Percentiles rank a stretch among this genome's conserved stretches.
These are phyloP conservation scores for Mus caroli DNA, from an alignment of 2,797 vertebrate species.

Conservation along the genomic window DNA sequence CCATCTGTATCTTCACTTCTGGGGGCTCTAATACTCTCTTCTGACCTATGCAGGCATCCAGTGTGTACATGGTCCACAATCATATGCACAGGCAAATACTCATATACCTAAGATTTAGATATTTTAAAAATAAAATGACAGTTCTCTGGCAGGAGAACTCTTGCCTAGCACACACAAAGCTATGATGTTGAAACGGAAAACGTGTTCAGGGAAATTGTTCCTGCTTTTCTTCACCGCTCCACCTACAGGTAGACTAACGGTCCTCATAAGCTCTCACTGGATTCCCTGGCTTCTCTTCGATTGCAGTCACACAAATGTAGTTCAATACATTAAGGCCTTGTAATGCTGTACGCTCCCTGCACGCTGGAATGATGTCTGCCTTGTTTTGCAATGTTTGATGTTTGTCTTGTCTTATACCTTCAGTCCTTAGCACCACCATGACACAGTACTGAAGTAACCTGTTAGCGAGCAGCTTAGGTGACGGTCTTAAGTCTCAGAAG, in stretches of 20 bases:
- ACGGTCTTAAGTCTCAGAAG: conserved; percentile 33
- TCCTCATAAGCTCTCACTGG: neutral
- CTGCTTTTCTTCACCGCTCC: neutral
- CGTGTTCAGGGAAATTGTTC: neutral
- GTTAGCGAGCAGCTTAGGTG: neutral
- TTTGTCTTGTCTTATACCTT: conserved; percentile 29
- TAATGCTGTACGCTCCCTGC: neutral
- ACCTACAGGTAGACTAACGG: neutral
- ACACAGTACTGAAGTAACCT: neutral
- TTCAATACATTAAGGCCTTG: neutral
- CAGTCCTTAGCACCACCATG: neutral
- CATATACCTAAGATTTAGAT: neutral
- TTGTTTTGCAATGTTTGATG: conserved; percentile 3
- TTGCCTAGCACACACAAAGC: neutral
- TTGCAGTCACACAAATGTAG: neutral
- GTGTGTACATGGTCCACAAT: neutral
- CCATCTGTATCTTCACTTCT: too few species aligned
- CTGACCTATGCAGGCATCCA: neutral
- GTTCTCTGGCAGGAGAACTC: neutral
- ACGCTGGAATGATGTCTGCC: neutral
- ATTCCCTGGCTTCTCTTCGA: neutral
- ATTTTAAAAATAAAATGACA: neutral
- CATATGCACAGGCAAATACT: neutral
- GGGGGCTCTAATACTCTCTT: neutral
- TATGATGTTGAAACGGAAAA: neutral